These are phyloP conservation scores for Lateolabrax maculatus DNA, from an alignment of 2,797 vertebrate species.

Conservation along the genomic window DNA sequence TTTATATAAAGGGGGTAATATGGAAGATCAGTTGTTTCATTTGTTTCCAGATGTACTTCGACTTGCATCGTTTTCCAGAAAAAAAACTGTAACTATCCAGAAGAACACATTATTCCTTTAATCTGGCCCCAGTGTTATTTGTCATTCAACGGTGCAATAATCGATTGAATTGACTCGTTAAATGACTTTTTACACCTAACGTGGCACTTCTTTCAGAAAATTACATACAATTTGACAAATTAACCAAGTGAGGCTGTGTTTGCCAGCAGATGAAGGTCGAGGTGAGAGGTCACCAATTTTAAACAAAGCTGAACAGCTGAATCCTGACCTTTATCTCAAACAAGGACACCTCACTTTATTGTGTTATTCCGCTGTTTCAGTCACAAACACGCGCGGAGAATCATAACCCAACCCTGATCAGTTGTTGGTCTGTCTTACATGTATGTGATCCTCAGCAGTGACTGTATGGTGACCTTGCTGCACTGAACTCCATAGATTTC, in stretches of 20 bases:
- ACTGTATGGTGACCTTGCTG: background rate
- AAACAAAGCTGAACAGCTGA: background rate
- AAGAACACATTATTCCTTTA: background rate
- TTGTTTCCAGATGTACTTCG: conserved; percentile 8
- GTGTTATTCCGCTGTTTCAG: background rate
- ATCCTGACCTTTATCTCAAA: background rate
- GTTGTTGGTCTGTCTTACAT: background rate
- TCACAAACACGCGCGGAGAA: conserved; percentile 4
- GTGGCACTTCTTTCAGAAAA: background rate
- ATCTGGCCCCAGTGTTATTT: too few relatives aligned
- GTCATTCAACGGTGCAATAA: background rate
- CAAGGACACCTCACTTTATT: background rate
- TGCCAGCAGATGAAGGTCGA: conserved; percentile 1
- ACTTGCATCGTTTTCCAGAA: background rate
- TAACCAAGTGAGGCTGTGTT: background rate
- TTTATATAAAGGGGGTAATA: background rate
- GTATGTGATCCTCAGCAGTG: background rate
- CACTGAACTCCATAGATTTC: background rate
- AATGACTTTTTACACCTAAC: background rate
- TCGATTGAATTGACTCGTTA: too few relatives aligned
- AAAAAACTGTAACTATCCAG: background rate
- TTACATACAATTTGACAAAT: background rate
- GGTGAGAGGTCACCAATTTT: background rate
- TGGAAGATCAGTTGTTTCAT: background rate
- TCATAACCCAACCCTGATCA: background rate